Evolutionary conservation across 2,113 vertebrate genomes (phyloP).

Genomic region (Salvelinus namaycush): DNA sequence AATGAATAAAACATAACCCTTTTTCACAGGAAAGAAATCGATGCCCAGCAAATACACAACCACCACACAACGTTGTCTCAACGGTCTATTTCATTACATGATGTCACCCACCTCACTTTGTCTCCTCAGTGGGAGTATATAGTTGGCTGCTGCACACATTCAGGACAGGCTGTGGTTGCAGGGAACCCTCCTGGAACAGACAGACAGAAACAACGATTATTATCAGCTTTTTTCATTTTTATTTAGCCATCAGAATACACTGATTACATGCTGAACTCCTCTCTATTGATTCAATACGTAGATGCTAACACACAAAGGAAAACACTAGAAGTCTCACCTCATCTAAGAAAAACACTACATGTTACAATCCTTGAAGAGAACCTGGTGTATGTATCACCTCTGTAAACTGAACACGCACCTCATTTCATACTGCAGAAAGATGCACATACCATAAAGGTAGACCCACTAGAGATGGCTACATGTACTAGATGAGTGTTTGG

Average conservation of each 20-base stretch:
- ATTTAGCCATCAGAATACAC: not conserved
- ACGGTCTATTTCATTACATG: not conserved
- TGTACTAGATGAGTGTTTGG: conserved; percentile 6
- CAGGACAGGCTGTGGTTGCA: conserved; percentile 61
- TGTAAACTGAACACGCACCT: not conserved
- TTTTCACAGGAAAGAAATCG: too few relatives aligned
- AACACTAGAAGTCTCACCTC: too few relatives aligned
- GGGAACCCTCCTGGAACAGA: conserved; percentile 46
- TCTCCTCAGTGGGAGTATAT: conserved; percentile 72
- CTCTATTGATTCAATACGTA: not conserved
- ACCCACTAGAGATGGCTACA: not conserved
- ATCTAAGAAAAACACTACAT: not conserved
- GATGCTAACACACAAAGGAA: not conserved
- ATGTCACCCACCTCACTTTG: conserved; percentile 70
- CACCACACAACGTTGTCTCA: not conserved
- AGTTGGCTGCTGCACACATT: conserved; percentile 80
- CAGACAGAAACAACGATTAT: not conserved
- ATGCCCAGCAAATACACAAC: too few relatives aligned
- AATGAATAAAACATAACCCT: too few relatives aligned
- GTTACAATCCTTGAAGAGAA: not conserved
- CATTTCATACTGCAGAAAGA: not conserved
- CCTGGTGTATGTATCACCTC: too few relatives aligned
- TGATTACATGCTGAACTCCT: not conserved
- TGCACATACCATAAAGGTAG: not conserved
- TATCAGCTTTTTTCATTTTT: conserved; percentile 55